Conservation (phyloP, 37 sponge, comb jelly and placozoan genomes). For the Bolinopsis microptera region DNA sequence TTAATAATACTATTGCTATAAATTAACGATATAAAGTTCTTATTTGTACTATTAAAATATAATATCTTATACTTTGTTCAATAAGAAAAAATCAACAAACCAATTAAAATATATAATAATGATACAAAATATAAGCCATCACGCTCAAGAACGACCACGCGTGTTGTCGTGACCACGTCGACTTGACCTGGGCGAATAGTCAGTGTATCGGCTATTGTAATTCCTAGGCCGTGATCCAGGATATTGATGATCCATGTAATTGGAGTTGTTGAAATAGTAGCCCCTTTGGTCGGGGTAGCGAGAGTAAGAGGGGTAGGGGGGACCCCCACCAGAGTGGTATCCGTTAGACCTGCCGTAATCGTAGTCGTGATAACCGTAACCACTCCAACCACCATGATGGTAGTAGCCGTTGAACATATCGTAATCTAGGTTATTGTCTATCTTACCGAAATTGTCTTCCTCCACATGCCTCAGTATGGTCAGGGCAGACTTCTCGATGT, state of each 20-base stretch:
- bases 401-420: conserved; percentile 65
- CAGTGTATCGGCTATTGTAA: conserved; percentile 12
- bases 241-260: conserved; percentile 37
- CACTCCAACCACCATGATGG: conserved; percentile 35
- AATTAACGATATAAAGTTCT: conserved; percentile 62
- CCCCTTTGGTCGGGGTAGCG: conserved; percentile 26
- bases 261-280: neutral
- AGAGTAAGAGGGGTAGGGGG: conserved; percentile 26
- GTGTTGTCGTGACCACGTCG: too few relatives aligned
- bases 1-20: conserved; percentile 63
- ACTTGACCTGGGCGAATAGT: conserved; percentile 52
- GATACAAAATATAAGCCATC: conserved; percentile 42
- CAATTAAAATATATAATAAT: conserved; percentile 63
- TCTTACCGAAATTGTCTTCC: conserved; percentile 55
- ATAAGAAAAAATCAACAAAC: conserved; percentile 65
- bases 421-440: conserved; percentile 64
- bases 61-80: conserved; percentile 62
- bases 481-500: conserved; percentile 35
- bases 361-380: conserved; percentile 56
- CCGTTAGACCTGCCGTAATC: conserved; percentile 46
- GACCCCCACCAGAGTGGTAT: neutral
- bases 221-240: conserved; percentile 1
- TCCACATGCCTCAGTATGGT: conserved; percentile 50
- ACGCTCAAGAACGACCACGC: conserved; percentile 63
- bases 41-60: conserved; percentile 63